A percentile compares a stretch with the other conserved stretches of the same genome.
Conservation (phyloP, 2,888 invertebrate genomes). For the Volucella inanis region DNA sequence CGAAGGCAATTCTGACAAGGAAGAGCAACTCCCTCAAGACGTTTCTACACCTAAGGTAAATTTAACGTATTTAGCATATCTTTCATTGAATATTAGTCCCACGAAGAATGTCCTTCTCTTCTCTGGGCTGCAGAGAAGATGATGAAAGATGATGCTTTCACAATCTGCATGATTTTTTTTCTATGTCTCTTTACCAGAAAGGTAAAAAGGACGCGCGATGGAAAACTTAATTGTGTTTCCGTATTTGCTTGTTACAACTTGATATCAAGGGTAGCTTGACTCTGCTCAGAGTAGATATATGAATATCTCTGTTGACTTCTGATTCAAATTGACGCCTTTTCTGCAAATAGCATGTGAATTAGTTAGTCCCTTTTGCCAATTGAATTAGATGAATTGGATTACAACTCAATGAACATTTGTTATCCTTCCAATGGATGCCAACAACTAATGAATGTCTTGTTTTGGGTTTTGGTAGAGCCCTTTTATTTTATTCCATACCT, state of each 20-base stretch:
- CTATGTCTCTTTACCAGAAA: slow-evolving; percentile 10
- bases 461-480: background rate
- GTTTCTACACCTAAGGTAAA: slow-evolving; percentile 58
- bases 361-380: slow-evolving; percentile 46
- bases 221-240: slow-evolving; percentile 72
- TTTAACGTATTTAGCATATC: slow-evolving; percentile 74
- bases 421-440: slow-evolving; percentile 2
- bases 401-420: slow-evolving; percentile 52
- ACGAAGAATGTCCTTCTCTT: no score
- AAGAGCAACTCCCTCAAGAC: slow-evolving; percentile 53
- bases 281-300: background rate
- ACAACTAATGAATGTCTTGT: slow-evolving; percentile 17
- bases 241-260: slow-evolving; percentile 58
- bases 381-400: slow-evolving; percentile 64
- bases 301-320: slow-evolving; percentile 32
- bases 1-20: slow-evolving; percentile 47
- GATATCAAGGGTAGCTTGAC: slow-evolving; percentile 12
- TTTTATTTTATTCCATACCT: background rate
- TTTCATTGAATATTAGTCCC: slow-evolving; percentile 6
- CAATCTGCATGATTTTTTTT: slow-evolving; percentile 33
- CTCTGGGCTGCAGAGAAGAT: background rate
- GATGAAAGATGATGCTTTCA: slow-evolving; percentile 3
- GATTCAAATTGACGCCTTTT: slow-evolving; percentile 43
- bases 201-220: slow-evolving; percentile 62
- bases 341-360: slow-evolving; percentile 36